Percentiles rank a stretch among this genome's conserved stretches.
These are phyloP conservation scores for Catharus minimus DNA, from an alignment of 2,113 vertebrate species.

Conservation along the genomic window DNA sequence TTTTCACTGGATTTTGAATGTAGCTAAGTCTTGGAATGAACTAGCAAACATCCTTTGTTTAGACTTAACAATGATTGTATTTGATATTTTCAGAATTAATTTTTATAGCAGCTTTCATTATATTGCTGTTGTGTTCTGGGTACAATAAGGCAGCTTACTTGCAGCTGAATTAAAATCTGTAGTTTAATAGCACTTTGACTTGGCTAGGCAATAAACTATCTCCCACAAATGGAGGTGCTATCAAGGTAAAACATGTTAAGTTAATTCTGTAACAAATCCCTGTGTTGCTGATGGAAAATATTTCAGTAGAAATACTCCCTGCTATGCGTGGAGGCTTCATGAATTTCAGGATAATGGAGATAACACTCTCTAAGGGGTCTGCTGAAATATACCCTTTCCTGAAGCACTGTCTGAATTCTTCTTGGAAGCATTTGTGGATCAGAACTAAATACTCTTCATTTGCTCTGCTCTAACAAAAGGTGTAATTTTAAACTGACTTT, in stretches of 20 bases:
- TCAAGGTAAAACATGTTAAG: constrained; percentile 21
- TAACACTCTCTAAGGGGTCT: neutral
- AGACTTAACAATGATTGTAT: constrained; percentile 20
- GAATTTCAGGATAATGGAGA: constrained; percentile 11
- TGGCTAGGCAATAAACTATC: neutral
- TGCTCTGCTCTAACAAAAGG: constrained; percentile 13
- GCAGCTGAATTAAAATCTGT: constrained; percentile 19
- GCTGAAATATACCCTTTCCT: neutral
- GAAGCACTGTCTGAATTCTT: neutral
- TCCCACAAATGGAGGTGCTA: neutral
- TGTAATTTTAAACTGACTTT: constrained; percentile 1
- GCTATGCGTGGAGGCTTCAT: neutral
- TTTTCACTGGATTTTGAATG: constrained; percentile 23
- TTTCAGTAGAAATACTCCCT: neutral
- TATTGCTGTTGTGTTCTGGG: neutral
- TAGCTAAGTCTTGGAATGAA: neutral
- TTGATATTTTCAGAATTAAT: constrained; percentile 53
- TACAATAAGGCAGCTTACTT: neutral
- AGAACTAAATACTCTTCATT: neutral
- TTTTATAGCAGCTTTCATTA: constrained; percentile 40
- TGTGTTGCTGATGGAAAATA: neutral
- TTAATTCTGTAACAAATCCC: constrained; percentile 26
- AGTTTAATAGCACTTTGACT: constrained; percentile 46
- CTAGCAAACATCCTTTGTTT: constrained; percentile 36
- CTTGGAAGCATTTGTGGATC: neutral